Base-by-base conservation (phyloP, 64 coral and sea anemone species). In the Pocillopora damicornis region DNA sequence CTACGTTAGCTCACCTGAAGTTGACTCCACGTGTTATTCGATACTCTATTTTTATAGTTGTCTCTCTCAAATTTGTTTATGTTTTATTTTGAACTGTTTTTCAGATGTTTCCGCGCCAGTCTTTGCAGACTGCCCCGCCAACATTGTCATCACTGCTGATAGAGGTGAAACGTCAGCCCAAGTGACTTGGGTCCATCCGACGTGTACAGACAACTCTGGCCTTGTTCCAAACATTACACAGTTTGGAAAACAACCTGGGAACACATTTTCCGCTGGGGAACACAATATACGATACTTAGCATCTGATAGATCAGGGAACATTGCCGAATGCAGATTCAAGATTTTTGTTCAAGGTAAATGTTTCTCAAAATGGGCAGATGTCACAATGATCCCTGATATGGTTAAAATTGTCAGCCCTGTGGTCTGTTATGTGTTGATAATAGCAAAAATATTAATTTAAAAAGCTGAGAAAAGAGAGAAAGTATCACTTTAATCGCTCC, bases 151-250 rank as follows among this genome's bases (percentile, higher is more conserved):
- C 45, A 75, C 35, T 35, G 88, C 88, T 83, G 77, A 61, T 20
- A 71, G 80, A 63, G 88, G 88, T 37, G 83, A 67, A 36, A 90
- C 88, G 16, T 35, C 59, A 20, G 65, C 57, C 26, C 59, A 22
- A 22, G 68, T 90, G 13, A 23, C 69, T 9, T 90, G 88, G 88
- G 22, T 66, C 13, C 9, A 30, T 36, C 88, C 88, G 2, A 38
- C 68, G 35, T 78, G 58, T 37, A 90, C 65, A 82, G 88, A 90
- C 67, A 90, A 90, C 78, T 90, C 88, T 58, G 88, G 77, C 37
- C 2, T 90, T 58, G 38, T 59, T 15, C 88, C 79, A 22, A 90
- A 83, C 79, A 35, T 90, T 25, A 83, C 79, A 15, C 79, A 42
- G 18, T 63, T 30, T 17, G 88, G 88, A 17, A 83, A 74, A 67